Percentiles rank a stretch among this genome's conserved stretches.
Evolutionary conservation across 2,113 vertebrate species (phyloP).

Genomic region (Psophia crepitans): DNA sequence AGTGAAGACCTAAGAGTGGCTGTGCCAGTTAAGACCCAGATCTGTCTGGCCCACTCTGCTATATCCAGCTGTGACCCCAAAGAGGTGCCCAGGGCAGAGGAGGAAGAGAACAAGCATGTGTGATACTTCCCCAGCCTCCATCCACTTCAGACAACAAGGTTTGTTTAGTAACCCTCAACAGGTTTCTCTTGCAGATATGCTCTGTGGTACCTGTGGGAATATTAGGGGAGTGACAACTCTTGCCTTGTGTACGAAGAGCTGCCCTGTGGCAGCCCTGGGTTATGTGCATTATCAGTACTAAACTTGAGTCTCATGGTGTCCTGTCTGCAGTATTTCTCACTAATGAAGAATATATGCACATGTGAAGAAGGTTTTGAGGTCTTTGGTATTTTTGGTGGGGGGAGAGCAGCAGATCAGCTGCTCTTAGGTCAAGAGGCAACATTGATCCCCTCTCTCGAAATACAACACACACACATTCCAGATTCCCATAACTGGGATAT

Average conservation of each 20-base stretch:
- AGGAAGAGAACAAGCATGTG: not conserved
- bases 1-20: not conserved
- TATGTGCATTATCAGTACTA: not conserved
- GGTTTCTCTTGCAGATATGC: not conserved
- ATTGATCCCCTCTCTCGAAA: not conserved
- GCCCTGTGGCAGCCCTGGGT: not conserved
- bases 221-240: not conserved
- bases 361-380: not conserved
- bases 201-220: not conserved
- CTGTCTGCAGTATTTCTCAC: not conserved
- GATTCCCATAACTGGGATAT: not conserved
- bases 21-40: not conserved
- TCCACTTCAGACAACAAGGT: not conserved
- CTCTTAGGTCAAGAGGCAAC: not conserved
- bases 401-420: not conserved
- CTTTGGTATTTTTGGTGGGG: not conserved
- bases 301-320: not conserved
- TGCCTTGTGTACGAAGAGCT: not conserved
- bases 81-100: not conserved
- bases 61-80: not conserved
- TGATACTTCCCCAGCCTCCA: not conserved
- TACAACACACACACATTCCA: not conserved
- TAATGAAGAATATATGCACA: not conserved
- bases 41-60: not conserved
- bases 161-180: not conserved